Base-by-base conservation (phyloP, 1,140 invertebrate genomes). In the Atta texana region DNA sequence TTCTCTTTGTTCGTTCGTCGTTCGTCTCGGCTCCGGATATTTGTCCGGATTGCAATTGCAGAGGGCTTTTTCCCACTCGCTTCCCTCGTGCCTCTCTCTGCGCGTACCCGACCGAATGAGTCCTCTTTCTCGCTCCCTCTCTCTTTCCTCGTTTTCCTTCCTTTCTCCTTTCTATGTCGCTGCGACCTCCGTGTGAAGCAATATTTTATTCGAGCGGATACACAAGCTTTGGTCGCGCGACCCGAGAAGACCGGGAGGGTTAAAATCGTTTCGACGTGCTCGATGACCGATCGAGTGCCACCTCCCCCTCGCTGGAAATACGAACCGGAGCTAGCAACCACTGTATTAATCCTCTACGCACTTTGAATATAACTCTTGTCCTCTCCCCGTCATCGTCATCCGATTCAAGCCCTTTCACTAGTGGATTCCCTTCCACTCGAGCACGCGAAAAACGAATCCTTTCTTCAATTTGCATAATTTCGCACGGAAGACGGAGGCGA, bases 1-100 rank as follows among this genome's bases (percentile, higher is more conserved):
- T 77, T 61, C 81, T 89, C 88, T 90, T 89, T 90, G 88, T 90
- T 87, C 84, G 63, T 77, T 74, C 59, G 71, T 75, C 87, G 87
- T 91, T 88, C 89, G 85, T 91, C 89, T 89, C 87, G 72, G 75
- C 85, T 89, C 87, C 90, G 90, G 90, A 91, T 91, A 91, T 91
- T 91, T 91, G 89, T 91, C 87, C 90, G 89, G 87, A 91, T 91
- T 91, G 90, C 90, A 91, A 91, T 91, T 91, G 89, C 89, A 91
- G 85, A 81, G 78, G 85, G 87, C 90, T 90, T 91, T 91, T 91
- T 91, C 88, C 90, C 84, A 90, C 89, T 91, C 89, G 87, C 55
- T 69, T 90, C 82, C 10, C 68, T 28, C 61, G 80, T 75, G 69
- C 69, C 57, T 76, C 31, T 55, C 57, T 69, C 31, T 55, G 39